Base-by-base conservation (phyloP, 2,888 invertebrate genomes). In the Steromphala cineraria region DNA sequence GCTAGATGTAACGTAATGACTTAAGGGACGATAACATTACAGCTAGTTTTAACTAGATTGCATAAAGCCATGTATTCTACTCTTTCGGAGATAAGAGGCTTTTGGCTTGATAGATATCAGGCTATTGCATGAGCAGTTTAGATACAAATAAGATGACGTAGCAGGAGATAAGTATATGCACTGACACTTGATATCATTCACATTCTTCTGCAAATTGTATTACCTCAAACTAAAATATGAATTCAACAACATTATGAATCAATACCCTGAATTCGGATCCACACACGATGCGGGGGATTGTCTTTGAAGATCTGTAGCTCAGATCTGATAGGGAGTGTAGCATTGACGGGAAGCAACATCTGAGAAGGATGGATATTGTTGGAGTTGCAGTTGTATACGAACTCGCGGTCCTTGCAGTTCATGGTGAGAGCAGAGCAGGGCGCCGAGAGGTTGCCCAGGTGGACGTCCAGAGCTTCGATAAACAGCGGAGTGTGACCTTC, bases 231-330 rank as follows among this genome's bases (percentile, higher is more conserved):
- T 46, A 5, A 8, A 46, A 46, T 10, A 46, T 56, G n/a, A 56
- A 62, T 15, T 62, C 3, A 8, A 15, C 8, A 8, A n/a, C n/a
- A 56, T 21, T 24, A 10, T 24, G 24, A 3, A 4, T 4, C 21
- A 21, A 19, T 62, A 71, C 71, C 71, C 36, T 71, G 71, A 71
- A 71, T 71, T 31, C 71, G 31, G 15, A 71, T 71, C 71, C 71
- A 71, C 36, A 71, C 71, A 3, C 71, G 28, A n/a, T 71, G 71
- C 17, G 71, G 71, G 17, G 71, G 71, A 71, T n/a, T 71, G 8
- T 4, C 36, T 19, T 71, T 40, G 10, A 36, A 13, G 4, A 71
- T 36, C 36, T n/a, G 19, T 13, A 71, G 40, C 19, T 71, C 36
- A 5, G 71, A 71, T 7, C 31, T 71, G 10, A 71, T 71, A 13